Evolutionary conservation across 35 echinoderm and acorn worm species (phyloP), one percentile per base, ranked within the genome.

Genomic region (Chiridota heheva): DNA sequence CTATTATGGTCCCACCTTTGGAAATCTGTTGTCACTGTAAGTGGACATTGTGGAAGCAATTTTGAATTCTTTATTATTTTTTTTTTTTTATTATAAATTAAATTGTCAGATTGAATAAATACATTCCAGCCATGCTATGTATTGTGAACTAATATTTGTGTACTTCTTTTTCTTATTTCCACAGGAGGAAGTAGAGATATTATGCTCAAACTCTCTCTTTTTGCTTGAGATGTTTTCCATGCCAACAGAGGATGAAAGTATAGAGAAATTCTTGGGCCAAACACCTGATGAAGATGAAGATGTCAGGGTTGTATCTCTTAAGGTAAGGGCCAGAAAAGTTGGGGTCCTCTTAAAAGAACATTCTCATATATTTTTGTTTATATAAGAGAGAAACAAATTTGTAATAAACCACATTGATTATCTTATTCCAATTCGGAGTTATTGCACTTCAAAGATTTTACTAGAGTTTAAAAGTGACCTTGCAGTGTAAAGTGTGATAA

Each of bases 151-250:
- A 15, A 16, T 51, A 46, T 47, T 3, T 75, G 18, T 22, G 3
- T 16, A 18, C 6, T 5, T 39, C 16, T 86, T 42, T 2, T 29
- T 32, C 58, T 60, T 58, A 31, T 3, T 26, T 39, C 6, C 8
- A 31, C 32, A 92, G 90, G 37, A 36, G 48, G 87, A 90, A 45
- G 30, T 90, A 6, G 46, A 51, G 30, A 58, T 38, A 17, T 40
- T 86, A 17, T 96, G 92, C 62, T 67, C 86, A 44, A 96, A 96
- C 63, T 86, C 49, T 6, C 65, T 96, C 2, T 51, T 62, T 29
- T 58, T 96, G 13, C 36, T 96, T 44, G 77, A 96, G 61, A 70
- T 74, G 26, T 60, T 96, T 41, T 72, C 87, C 87, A 96, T 96
- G 92, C 92, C 92, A 70, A 90, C 87, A 16, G 72, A 73, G 31